Percentiles rank a stretch among this genome's conserved stretches.
Evolutionary conservation across 2,797 vertebrate genomes (phyloP).

Genomic region (Aselliscus stoliczkanus): DNA sequence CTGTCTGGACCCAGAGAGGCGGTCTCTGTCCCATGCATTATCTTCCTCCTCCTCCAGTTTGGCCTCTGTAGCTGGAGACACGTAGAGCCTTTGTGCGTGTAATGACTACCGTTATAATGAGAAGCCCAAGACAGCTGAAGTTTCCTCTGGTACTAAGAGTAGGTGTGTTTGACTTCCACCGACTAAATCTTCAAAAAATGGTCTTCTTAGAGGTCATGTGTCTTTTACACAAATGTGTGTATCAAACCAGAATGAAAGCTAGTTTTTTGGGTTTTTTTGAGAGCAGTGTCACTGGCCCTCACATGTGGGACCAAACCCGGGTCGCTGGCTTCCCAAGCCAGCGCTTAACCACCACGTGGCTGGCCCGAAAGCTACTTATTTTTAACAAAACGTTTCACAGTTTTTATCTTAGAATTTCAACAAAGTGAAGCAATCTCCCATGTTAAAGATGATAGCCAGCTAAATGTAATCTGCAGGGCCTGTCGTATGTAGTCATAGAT

Average conservation of each 20-base stretch:
- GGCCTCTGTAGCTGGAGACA: no score
- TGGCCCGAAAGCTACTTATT: neutral
- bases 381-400: neutral
- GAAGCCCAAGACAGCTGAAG: neutral
- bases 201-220: neutral
- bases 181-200: neutral
- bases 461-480: neutral
- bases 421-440: neutral
- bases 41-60: accelerated
- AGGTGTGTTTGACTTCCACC: neutral
- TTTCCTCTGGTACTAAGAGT: neutral
- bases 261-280: no score
- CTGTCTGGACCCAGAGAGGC: neutral
- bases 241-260: neutral
- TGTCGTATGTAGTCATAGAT: neutral
- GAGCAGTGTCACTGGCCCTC: no score
- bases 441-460: neutral
- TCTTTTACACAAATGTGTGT: neutral
- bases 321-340: no score
- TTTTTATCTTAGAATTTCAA: neutral
- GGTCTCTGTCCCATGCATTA: accelerated
- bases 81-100: neutral
- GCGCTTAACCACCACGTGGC: no score
- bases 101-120: accelerated
- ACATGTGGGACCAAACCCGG: no score